These are phyloP conservation scores for Arvicanthis niloticus DNA, from an alignment of 2,113 vertebrate species.

Conservation along the genomic window DNA sequence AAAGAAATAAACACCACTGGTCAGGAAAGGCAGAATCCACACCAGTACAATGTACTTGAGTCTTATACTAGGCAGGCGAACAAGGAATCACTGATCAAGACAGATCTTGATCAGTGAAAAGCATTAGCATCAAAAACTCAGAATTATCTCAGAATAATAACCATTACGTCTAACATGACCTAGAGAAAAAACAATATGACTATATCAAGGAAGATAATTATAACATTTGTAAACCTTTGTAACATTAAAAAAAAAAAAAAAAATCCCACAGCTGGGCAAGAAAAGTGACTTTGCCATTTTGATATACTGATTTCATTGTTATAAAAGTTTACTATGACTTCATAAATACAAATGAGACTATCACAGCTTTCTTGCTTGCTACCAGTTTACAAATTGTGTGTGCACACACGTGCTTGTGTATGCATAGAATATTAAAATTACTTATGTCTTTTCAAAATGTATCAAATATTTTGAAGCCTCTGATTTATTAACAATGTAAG, in stretches of 20 bases:
- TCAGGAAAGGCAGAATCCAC: background rate
- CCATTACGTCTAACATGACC: background rate
- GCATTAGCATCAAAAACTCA: background rate
- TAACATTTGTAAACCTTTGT: background rate
- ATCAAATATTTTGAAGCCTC: background rate
- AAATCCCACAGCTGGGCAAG: background rate
- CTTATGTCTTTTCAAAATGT: constrained; percentile 53
- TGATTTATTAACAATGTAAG: background rate
- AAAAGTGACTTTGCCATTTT: background rate
- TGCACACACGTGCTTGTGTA: background rate
- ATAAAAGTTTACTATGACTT: background rate
- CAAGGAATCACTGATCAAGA: background rate
- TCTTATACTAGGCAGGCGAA: background rate
- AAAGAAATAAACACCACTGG: constrained; percentile 48
- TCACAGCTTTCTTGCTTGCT: background rate
- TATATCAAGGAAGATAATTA: background rate
- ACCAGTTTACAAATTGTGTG: background rate
- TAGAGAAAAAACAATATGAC: background rate
- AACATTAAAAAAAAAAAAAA: background rate
- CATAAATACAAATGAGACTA: background rate
- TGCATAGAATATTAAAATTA: constrained; percentile 27
- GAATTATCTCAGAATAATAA: background rate
- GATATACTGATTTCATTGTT: background rate
- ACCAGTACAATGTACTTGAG: background rate
- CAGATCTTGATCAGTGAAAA: background rate